These are phyloP conservation scores for Bhutanitis thaidina DNA, from an alignment of 2,888 invertebrate genomes.

Conservation along the genomic window DNA sequence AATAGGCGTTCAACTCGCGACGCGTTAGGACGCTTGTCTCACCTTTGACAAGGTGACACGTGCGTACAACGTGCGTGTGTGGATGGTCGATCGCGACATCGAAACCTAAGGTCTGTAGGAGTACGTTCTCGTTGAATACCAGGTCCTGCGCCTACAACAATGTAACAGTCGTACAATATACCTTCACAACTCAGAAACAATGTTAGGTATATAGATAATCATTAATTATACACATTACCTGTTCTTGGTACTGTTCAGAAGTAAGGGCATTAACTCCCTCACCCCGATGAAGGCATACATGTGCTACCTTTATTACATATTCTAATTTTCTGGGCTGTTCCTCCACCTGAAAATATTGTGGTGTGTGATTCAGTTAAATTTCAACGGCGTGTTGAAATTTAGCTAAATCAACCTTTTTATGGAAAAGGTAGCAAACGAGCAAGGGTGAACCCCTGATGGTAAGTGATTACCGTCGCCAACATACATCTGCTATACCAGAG, in stretches of 20 bases:
- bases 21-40: conserved; percentile 51
- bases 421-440: too few species aligned
- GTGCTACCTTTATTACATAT: conserved; percentile 96
- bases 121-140: conserved; percentile 97
- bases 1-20: conserved; percentile 19
- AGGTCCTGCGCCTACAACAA: conserved; percentile 90
- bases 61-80: conserved; percentile 97
- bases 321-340: conserved; percentile 98
- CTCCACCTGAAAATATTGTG: conserved; percentile 82
- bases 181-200: background rate
- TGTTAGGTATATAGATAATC: background rate
- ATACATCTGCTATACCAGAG: too few species aligned
- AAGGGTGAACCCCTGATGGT: too few species aligned
- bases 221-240: conserved; percentile 44
- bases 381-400: too few species aligned
- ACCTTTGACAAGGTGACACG: conserved; percentile 98
- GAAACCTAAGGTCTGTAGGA: conserved; percentile 98
- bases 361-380: too few species aligned
- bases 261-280: conserved; percentile 82
- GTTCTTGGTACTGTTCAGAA: conserved; percentile 86
- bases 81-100: conserved; percentile 99
- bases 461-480: too few species aligned
- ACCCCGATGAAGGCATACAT: conserved; percentile 90
- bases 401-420: too few species aligned
- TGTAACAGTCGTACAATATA: background rate